Evolutionary conservation across 2,888 invertebrate genomes (phyloP).

Genomic region (Drosophila demipolita): DNA sequence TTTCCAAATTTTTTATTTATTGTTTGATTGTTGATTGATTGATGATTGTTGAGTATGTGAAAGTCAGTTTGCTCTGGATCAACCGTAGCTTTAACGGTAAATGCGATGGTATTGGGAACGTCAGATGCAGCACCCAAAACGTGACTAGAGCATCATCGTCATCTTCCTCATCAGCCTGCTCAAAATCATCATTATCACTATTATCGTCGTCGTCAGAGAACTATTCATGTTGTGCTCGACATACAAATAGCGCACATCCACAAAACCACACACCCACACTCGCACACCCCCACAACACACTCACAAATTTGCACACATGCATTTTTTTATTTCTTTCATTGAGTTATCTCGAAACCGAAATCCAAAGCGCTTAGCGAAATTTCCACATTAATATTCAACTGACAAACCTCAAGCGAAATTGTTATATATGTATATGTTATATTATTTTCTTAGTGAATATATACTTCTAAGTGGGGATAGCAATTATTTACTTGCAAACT

Average conservation of each 20-base stretch:
- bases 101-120: background rate
- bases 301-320: background rate
- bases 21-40: too few species aligned
- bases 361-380: background rate
- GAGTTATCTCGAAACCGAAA: background rate
- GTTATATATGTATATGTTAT: too few species aligned
- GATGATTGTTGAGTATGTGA: background rate
- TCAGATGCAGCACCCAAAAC: constrained; percentile 36
- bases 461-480: background rate
- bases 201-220: constrained; percentile 7
- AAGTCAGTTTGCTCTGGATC: background rate
- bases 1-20: background rate
- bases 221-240: constrained; percentile 48
- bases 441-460: background rate
- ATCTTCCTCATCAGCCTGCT: background rate
- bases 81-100: background rate
- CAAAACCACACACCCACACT: constrained; percentile 1
- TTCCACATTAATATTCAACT: background rate
- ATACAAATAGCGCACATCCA: constrained; percentile 34
- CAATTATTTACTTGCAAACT: background rate
- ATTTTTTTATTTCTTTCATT: background rate
- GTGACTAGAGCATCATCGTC: constrained; percentile 59
- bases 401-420: too few species aligned
- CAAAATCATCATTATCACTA: constrained; percentile 2
- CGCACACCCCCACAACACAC: background rate